phyloP scores from a whole-genome alignment of 1,140 invertebrate species.

The Procambarus clarkii region DNA sequence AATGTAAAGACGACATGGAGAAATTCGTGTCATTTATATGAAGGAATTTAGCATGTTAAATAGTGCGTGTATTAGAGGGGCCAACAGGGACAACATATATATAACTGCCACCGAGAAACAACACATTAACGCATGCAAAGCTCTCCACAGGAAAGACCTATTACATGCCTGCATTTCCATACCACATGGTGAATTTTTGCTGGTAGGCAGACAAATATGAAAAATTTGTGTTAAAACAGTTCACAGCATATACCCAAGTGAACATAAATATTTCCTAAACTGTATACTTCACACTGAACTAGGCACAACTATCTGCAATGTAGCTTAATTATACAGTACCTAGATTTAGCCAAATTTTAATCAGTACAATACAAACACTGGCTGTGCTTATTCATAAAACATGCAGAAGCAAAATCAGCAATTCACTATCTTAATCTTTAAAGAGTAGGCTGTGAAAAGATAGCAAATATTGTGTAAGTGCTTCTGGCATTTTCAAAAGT shows the following conservation, averaged over 20 bases:
- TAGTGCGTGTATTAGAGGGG: too few relatives aligned
- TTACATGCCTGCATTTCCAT: constrained; percentile 52
- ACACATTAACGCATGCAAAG: constrained; percentile 36
- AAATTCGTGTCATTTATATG: background rate
- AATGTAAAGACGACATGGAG: background rate
- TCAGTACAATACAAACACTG: constrained; percentile 10
- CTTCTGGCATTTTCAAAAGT: constrained; percentile 20
- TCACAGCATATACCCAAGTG: constrained; percentile 25
- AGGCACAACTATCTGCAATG: constrained; percentile 16
- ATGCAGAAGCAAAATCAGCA: constrained; percentile 22
- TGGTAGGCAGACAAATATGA: constrained; percentile 44
- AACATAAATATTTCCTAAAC: constrained; percentile 2
- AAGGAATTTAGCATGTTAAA: background rate
- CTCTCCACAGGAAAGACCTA: constrained; percentile 35
- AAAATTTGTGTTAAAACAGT: constrained; percentile 39
- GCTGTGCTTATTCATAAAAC: constrained; percentile 27
- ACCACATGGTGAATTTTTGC: constrained; percentile 56
- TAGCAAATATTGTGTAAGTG: constrained; percentile 18
- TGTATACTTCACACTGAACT: background rate
- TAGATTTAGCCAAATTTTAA: constrained; percentile 3
- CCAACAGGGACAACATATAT: background rate
- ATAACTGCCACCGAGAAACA: background rate
- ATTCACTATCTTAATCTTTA: constrained; percentile 10
- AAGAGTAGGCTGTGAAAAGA: constrained; percentile 19
- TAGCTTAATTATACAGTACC: constrained; percentile 1